Percentiles rank a stretch among this genome's conserved stretches.
Evolutionary conservation across 2,888 invertebrate species (phyloP).

Genomic region (Meghimatium bilineatum): DNA sequence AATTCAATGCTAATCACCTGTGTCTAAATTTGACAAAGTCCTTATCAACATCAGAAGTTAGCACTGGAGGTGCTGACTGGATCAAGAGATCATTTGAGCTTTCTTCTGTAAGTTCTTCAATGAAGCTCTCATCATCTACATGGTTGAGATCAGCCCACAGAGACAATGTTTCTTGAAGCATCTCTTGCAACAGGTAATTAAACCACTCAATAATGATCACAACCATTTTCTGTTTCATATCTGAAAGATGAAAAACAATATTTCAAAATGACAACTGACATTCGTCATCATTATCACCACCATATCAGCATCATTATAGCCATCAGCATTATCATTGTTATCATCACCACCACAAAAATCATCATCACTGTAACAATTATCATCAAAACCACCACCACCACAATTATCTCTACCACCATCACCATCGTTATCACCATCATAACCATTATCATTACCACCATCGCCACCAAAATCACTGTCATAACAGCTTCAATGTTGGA

Average conservation of each 20-base stretch:
- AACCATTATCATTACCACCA: too few relatives aligned
- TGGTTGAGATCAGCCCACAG: conserved; percentile 40
- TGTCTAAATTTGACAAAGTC: conserved; percentile 34
- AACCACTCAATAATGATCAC: conserved; percentile 57
- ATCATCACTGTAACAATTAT: too few relatives aligned
- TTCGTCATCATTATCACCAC: too few relatives aligned
- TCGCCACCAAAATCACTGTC: too few relatives aligned
- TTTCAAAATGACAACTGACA: too few relatives aligned
- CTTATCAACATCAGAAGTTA: conserved; percentile 72
- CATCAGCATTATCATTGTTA: too few relatives aligned
- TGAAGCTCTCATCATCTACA: conserved; percentile 26
- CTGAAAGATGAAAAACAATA: conserved; percentile 51
- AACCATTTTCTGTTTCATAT: conserved; percentile 60
- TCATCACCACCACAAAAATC: too few relatives aligned
- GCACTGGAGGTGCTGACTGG: conserved; percentile 83
- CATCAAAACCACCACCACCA: too few relatives aligned
- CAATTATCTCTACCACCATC: too few relatives aligned
- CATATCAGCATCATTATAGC: too few relatives aligned
- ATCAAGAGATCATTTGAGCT: conserved; percentile 90
- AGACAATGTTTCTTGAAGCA: conserved; percentile 46
- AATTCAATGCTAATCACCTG: not conserved
- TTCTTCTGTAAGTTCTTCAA: conserved; percentile 84
- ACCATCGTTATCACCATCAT: too few relatives aligned
- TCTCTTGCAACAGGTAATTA: conserved; percentile 38
- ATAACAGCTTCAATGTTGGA: too few relatives aligned